Evolutionary conservation across 1,140 invertebrate genomes (phyloP).

Genomic region (Drosophila repletoides): DNA sequence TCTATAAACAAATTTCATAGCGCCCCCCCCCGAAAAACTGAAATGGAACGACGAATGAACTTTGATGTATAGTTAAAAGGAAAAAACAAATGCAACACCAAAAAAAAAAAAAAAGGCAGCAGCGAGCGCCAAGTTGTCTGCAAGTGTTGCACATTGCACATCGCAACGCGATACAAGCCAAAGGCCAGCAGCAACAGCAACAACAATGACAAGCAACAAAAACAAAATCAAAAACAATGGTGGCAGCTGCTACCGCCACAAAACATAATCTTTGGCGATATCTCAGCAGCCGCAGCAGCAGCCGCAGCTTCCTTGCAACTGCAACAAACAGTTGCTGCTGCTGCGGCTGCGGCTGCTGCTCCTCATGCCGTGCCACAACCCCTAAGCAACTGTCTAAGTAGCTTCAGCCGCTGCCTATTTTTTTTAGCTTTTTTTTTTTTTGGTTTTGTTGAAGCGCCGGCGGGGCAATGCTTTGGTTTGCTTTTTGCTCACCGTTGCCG

Average conservation of each 20-base stretch:
- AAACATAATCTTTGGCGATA: conserved; percentile 76
- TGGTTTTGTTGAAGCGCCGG: conserved; percentile 55
- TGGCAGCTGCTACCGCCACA: conserved; percentile 74
- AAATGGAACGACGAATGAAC: conserved; percentile 7
- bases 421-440: conserved; percentile 30
- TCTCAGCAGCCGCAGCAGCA: conserved; percentile 42
- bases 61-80: conserved; percentile 29
- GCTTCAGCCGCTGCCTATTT: conserved; percentile 42
- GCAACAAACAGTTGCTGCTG: conserved; percentile 11
- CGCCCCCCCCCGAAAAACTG: conserved; percentile 17
- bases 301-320: conserved; percentile 59
- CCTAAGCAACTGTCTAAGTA: conserved; percentile 58
- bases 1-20: conserved; percentile 72
- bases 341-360: neutral
- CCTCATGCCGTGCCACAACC: neutral
- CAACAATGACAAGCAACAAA: conserved; percentile 18
- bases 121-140: conserved; percentile 72
- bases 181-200: conserved; percentile 56
- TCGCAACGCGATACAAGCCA: conserved; percentile 73
- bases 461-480: conserved; percentile 68
- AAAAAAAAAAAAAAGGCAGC: neutral
- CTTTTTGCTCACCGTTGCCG: conserved; percentile 31
- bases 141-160: conserved; percentile 78
- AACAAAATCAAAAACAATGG: conserved; percentile 67
- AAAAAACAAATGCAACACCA: neutral